Conservation (phyloP, 2,888 invertebrate species). For the Lasioglossum malachurum region DNA sequence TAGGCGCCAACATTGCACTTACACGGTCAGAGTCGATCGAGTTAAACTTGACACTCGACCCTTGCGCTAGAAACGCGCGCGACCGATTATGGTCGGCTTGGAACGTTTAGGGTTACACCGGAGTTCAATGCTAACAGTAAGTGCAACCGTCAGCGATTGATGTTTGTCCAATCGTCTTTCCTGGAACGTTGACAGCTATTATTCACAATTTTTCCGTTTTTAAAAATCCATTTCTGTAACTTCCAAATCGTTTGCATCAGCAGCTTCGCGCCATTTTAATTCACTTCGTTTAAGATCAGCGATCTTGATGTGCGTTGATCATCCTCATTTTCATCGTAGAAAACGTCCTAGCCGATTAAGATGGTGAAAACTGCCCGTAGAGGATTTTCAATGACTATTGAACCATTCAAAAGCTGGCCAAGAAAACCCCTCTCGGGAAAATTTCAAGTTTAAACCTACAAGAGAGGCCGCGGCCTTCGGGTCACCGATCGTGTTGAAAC, state of each 20-base stretch:
- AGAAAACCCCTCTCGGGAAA: too few species aligned
- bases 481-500: too few species aligned
- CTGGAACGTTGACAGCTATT: neutral
- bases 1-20: constrained; percentile 46
- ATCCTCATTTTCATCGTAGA: too few species aligned
- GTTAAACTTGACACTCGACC: constrained; percentile 69
- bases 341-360: too few species aligned
- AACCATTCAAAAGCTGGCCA: too few species aligned
- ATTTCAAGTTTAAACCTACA: too few species aligned
- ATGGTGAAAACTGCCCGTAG: too few species aligned
- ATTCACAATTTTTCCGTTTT: neutral
- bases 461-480: too few species aligned
- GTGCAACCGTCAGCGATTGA: constrained; percentile 7
- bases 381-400: too few species aligned
- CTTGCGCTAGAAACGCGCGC: constrained; percentile 56
- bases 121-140: constrained; percentile 62
- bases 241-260: neutral
- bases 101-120: constrained; percentile 55
- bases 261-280: neutral
- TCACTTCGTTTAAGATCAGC: too few species aligned
- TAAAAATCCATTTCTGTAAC: neutral
- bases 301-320: too few species aligned
- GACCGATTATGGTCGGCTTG: constrained; percentile 68
- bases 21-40: constrained; percentile 40
- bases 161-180: constrained; percentile 8